Conservation (phyloP, 1,140 invertebrate species). For the Melanaphis sacchari region DNA sequence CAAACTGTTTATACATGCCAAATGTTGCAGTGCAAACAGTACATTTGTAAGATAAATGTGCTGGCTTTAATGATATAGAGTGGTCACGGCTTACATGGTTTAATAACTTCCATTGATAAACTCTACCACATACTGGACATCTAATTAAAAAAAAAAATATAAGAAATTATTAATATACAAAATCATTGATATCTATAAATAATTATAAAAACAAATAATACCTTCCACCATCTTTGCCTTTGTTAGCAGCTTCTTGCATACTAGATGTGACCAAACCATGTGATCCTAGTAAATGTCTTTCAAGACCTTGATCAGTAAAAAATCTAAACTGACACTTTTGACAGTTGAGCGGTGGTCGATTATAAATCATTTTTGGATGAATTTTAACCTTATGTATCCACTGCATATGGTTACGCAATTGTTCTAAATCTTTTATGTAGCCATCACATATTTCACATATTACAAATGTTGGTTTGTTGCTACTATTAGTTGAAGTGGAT, state of each 20-base stretch:
- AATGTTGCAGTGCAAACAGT: conserved; percentile 93
- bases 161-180: no score
- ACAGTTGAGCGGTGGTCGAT: conserved; percentile 91
- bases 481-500: conserved; percentile 76
- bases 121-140: conserved; percentile 62
- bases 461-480: conserved; percentile 81
- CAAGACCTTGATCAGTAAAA: conserved; percentile 84
- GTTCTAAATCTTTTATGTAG: conserved; percentile 92
- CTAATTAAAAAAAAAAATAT: conserved; percentile 38
- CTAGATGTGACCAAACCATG: conserved; percentile 94
- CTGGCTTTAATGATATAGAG: conserved; percentile 88
- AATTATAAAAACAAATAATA: conserved; percentile 66
- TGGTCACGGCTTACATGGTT: conserved; percentile 91
- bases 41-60: conserved; percentile 92
- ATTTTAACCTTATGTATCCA: conserved; percentile 97
- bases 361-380: conserved; percentile 95
- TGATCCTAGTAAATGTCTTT: conserved; percentile 89
- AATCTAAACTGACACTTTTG: conserved; percentile 93
- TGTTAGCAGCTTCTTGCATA: conserved; percentile 94
- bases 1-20: conserved; percentile 93
- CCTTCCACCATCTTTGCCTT: conserved; percentile 90
- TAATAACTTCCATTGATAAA: conserved; percentile 90
- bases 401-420: conserved; percentile 92
- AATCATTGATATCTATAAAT: neutral
- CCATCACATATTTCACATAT: conserved; percentile 96